Base-by-base conservation (phyloP, 2,797 vertebrate genomes). In the Emydoidea blandingii region DNA sequence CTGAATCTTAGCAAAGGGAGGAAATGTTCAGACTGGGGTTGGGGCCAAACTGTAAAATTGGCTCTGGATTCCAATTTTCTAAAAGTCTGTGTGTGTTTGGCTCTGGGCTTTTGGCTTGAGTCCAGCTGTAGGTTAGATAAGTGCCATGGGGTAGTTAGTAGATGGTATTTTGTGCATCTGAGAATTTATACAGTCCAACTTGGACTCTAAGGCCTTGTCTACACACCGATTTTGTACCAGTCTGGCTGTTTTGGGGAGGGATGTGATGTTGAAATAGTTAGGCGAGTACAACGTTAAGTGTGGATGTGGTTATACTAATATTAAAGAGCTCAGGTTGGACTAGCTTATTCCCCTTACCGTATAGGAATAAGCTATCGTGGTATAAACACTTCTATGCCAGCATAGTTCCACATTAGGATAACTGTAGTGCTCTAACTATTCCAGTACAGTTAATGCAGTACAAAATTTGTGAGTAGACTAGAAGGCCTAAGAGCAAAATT, bases 281-380 rank as follows among this genome's bases (percentile, higher is more conserved):
- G 92, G 84, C 92, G 87, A 86, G 72, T 76, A 56, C 94, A 68
- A 92, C 72, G 81, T 85, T 94, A 86, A 91, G 80, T 89, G 87
- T 85, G 79, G 54, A 87, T 34, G 87, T 90, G 29, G 44, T 92
- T 91, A 85, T 92, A 93, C 37, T 41, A 11, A 4, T 41, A 72
- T 12, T 12, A 37, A 72, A 72, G 37, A 37, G 37, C 19, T 25
- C 10, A 23, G 21, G 11, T 41, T 25, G 19, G 37, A 21, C 41
- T 72, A 41, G 92, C 83, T 81, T 91, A 88, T 96, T 90, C 90
- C 56, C 59, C 14, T 62, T 62, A 6, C 14, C 34, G 21, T 54
- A 54, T 19, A 23, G 19, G 19, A 54, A 54, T 54, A 54, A 54
- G 52, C 2, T 52, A 52, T 18, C 6, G 59, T 34, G 12, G 3